Percentiles rank a stretch among this genome's conserved stretches.
These are phyloP conservation scores for Notechis scutatus DNA, from an alignment of 2,113 vertebrate genomes.

Conservation along the genomic window DNA sequence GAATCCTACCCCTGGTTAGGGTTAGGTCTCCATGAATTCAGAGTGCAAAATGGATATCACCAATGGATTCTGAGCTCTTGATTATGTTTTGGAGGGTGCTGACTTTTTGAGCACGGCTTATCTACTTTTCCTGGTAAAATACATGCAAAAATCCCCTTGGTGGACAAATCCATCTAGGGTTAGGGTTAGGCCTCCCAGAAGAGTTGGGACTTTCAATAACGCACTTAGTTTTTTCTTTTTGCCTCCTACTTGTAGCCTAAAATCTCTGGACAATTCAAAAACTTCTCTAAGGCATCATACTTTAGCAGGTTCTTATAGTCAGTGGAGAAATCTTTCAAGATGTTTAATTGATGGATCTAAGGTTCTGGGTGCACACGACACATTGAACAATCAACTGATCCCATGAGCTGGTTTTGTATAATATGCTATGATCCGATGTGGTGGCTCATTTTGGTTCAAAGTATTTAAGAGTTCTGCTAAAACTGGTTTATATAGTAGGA, in stretches of 20 bases:
- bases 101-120: no score
- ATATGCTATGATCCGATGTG: background rate
- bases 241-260: background rate
- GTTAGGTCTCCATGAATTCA: no score
- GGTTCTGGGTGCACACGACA: background rate
- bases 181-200: no score
- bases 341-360: background rate
- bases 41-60: no score
- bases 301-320: background rate
- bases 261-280: background rate
- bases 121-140: no score
- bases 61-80: no score
- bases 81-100: no score
- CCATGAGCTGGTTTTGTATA: background rate
- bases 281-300: background rate
- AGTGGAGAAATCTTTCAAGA: background rate
- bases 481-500: background rate
- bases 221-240: background rate
- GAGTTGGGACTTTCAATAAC: background rate
- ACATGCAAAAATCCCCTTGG: no score
- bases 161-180: no score
- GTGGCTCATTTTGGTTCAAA: background rate
- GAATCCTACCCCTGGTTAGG: no score
- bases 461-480: background rate
- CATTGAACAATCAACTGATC: background rate